phyloP scores from a whole-genome alignment of 2,797 vertebrate genomes.

The Harpagifer antarcticus region DNA sequence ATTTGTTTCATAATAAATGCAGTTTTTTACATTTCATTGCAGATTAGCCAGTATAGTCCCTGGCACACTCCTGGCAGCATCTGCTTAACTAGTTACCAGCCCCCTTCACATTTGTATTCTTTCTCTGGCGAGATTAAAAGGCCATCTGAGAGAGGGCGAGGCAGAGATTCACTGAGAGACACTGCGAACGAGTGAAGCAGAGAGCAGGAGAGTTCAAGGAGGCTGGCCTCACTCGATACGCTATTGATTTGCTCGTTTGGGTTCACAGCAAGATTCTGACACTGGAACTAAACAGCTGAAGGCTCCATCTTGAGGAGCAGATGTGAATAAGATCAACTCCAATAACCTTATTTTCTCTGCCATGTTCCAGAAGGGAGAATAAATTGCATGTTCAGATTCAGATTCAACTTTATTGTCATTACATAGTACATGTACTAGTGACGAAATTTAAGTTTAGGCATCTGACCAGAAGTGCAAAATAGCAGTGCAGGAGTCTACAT shows the following conservation, averaged over 20 bases:
- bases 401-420: no score
- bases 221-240: constrained; percentile 78
- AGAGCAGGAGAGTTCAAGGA: constrained; percentile 72
- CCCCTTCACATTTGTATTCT: constrained; percentile 29
- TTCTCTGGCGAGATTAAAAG: constrained; percentile 53
- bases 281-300: constrained; percentile 72
- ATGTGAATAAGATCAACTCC: constrained; percentile 64
- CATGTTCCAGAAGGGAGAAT: not conserved
- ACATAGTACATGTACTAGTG: no score
- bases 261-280: constrained; percentile 74
- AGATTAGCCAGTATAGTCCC: not conserved
- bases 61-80: not conserved
- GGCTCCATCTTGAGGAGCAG: constrained; percentile 68
- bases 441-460: no score
- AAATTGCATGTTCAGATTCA: no score
- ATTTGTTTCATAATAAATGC: constrained; percentile 2
- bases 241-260: constrained; percentile 81
- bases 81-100: constrained; percentile 32
- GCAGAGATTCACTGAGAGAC: constrained; percentile 28
- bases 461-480: no score
- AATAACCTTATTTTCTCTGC: constrained; percentile 45
- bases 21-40: not conserved
- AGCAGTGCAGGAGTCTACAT: no score
- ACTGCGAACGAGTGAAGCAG: constrained; percentile 39
- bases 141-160: constrained; percentile 30